phyloP scores from a whole-genome alignment of 1,140 invertebrate genomes.

The Drosophila elegans region DNA sequence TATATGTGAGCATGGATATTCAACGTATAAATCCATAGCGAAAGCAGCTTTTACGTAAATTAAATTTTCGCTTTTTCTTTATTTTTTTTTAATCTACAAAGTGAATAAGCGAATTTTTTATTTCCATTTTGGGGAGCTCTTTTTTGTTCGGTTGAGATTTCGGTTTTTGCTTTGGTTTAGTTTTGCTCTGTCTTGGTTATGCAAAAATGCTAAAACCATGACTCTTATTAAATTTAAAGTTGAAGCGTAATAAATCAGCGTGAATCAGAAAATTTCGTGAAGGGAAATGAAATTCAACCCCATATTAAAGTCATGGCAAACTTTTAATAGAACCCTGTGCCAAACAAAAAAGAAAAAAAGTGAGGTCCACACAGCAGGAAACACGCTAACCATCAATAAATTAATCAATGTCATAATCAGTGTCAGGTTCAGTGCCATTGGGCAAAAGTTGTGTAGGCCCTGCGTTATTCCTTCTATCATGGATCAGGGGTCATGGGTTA shows the following conservation, averaged over 20 bases:
- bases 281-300: conserved; percentile 35
- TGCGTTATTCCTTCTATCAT: conserved; percentile 5
- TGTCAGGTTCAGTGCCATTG: conserved; percentile 78
- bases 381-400: conserved; percentile 84
- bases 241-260: conserved; percentile 80
- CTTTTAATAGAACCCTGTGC: conserved; percentile 58
- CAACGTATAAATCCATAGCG: conserved; percentile 66
- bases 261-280: conserved; percentile 64
- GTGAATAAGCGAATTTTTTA: conserved; percentile 74
- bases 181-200: conserved; percentile 44
- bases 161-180: conserved; percentile 31
- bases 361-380: conserved; percentile 61
- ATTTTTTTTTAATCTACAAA: conserved; percentile 74
- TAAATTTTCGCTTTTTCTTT: conserved; percentile 75
- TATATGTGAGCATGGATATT: conserved; percentile 39
- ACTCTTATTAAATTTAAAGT: conserved; percentile 84
- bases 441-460: conserved; percentile 63
- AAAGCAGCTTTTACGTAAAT: conserved; percentile 79
- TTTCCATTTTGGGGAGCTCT: conserved; percentile 16
- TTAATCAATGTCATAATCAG: conserved; percentile 84
- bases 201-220: conserved; percentile 66
- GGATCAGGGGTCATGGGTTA: conserved; percentile 22
- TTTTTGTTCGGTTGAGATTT: conserved; percentile 50
- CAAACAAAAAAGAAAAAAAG: conserved; percentile 7
- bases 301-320: conserved; percentile 46